These are phyloP conservation scores for Myopa testacea DNA, from an alignment of 2,888 invertebrate species.

Conservation along the genomic window DNA sequence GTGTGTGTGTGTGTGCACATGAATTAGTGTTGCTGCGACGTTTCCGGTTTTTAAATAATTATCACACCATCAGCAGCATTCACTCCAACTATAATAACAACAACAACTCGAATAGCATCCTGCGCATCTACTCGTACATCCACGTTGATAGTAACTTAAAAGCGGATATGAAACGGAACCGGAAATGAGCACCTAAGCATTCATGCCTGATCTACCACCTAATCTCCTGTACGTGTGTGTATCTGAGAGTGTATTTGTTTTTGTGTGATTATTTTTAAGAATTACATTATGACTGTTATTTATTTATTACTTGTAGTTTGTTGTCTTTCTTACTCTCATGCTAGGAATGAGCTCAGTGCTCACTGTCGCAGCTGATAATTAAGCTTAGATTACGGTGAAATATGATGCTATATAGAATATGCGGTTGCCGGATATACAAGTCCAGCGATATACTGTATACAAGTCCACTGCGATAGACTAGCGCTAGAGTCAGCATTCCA, in stretches of 20 bases:
- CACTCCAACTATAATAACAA: not conserved
- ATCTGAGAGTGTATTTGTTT: not conserved
- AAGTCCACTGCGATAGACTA: too few relatives aligned
- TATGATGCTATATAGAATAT: too few relatives aligned
- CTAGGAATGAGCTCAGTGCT: not conserved
- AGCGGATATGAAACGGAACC: slow-evolving; percentile 29
- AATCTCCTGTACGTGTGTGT: not conserved
- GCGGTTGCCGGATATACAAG: too few relatives aligned
- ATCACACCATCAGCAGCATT: slow-evolving; percentile 36
- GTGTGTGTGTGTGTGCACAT: slow-evolving; percentile 21
- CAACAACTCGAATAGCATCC: slow-evolving; percentile 25
- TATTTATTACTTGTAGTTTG: not conserved
- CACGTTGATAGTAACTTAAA: not conserved
- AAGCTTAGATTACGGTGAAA: not conserved
- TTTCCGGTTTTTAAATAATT: slow-evolving; percentile 46
- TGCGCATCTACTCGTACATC: not conserved
- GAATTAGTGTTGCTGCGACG: slow-evolving; percentile 34
- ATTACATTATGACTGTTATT: not conserved
- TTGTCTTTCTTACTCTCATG: not conserved
- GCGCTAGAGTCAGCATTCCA: too few relatives aligned
- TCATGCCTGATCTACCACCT: not conserved
- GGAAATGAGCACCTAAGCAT: slow-evolving; percentile 29
- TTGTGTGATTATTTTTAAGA: too few relatives aligned
- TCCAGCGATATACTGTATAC: too few relatives aligned
- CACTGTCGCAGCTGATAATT: not conserved